phyloP scores from a whole-genome alignment of 92 coral and sea anemone genomes.

The Zoanthus solanderi region DNA sequence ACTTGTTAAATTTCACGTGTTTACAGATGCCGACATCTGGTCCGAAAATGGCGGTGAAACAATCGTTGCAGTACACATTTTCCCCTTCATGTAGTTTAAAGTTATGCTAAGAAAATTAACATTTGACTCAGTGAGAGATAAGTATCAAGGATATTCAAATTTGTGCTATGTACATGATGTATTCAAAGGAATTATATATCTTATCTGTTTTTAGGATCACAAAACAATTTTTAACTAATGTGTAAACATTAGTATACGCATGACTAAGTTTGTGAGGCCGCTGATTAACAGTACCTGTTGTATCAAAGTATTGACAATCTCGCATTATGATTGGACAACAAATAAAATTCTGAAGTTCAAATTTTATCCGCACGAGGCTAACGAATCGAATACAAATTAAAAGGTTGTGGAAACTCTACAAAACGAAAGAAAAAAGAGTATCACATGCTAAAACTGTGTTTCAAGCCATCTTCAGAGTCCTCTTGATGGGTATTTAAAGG shows the following conservation, averaged over 20 bases:
- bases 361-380: conserved; percentile 35
- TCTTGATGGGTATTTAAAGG: not conserved
- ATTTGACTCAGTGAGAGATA: not conserved
- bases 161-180: not conserved
- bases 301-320: not conserved
- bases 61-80: not conserved
- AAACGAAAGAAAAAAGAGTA: conserved; percentile 22
- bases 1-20: conserved; percentile 24
- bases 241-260: conserved; percentile 14
- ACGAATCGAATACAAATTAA: conserved; percentile 4
- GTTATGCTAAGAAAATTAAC: not conserved
- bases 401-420: not conserved
- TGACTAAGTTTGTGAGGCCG: conserved; percentile 9
- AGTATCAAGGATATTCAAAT: not conserved
- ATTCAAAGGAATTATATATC: not conserved
- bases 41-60: not conserved
- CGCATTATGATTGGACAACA: conserved; percentile 52
- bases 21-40: conserved; percentile 29
- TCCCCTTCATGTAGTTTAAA: not conserved
- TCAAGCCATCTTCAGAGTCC: not conserved
- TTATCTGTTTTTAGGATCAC: conserved; percentile 8
- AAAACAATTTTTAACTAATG: not conserved
- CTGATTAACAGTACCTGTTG: not conserved
- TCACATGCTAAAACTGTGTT: not conserved
- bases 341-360: conserved; percentile 24